These are phyloP conservation scores for Calameuta idolon DNA, from an alignment of 2,888 invertebrate genomes.

Conservation along the genomic window DNA sequence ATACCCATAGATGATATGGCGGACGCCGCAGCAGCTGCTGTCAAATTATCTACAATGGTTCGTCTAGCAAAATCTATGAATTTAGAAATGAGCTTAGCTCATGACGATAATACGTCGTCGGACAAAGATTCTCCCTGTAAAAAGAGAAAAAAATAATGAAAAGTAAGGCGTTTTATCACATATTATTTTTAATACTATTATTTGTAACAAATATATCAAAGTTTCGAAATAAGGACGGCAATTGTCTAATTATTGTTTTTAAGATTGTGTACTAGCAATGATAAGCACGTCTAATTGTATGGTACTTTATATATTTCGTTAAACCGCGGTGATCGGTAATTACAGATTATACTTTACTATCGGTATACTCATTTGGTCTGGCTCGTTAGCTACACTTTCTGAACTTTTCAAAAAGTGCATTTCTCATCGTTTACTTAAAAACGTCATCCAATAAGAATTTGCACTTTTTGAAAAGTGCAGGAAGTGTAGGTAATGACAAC, in stretches of 20 bases:
- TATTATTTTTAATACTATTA: not conserved
- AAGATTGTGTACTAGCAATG: not conserved
- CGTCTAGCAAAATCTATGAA: slow-evolving; percentile 38
- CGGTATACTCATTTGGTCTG: too few relatives aligned
- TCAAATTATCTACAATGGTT: slow-evolving; percentile 40
- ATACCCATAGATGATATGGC: slow-evolving; percentile 46
- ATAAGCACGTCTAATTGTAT: not conserved
- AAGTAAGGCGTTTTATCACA: not conserved
- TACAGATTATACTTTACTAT: not conserved
- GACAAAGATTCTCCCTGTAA: not conserved
- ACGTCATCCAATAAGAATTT: too few relatives aligned
- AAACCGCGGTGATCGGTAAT: not conserved
- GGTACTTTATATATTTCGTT: not conserved
- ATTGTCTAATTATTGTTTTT: not conserved
- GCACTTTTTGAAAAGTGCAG: too few relatives aligned
- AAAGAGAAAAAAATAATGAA: not conserved
- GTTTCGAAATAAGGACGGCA: not conserved
- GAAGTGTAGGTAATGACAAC: too few relatives aligned
- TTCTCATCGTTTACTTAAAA: too few relatives aligned
- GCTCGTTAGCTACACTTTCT: too few relatives aligned
- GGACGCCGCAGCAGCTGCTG: slow-evolving; percentile 40
- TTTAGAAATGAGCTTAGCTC: slow-evolving; percentile 26
- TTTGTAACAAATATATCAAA: not conserved
- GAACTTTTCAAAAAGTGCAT: too few relatives aligned
- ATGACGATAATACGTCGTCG: not conserved